phyloP scores from a whole-genome alignment of 2,113 vertebrate species.

The Mixornis gularis region DNA sequence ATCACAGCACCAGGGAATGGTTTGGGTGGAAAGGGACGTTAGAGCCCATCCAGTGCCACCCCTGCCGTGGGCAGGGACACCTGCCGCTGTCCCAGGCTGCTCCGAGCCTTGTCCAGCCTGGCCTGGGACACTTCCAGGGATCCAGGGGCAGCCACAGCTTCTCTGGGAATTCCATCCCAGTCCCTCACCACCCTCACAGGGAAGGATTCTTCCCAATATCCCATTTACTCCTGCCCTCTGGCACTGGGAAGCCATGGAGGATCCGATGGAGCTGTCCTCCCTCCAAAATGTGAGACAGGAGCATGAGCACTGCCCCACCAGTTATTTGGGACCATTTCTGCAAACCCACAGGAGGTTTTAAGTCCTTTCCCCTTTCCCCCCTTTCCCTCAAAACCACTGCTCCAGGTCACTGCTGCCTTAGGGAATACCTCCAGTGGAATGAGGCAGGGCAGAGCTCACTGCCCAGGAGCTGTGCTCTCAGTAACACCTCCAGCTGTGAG shows the following conservation, averaged over 20 bases:
- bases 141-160: neutral
- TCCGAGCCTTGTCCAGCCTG: rapidly evolving
- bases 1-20: neutral
- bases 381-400: no score
- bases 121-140: neutral
- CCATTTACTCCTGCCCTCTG: neutral
- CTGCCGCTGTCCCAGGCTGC: rapidly evolving
- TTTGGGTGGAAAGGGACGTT: neutral
- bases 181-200: neutral
- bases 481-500: neutral
- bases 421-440: rapidly evolving
- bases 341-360: neutral
- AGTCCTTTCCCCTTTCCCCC: no score
- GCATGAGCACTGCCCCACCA: neutral
- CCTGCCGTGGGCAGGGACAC: neutral
- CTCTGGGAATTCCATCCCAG: neutral
- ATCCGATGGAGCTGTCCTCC: rapidly evolving
- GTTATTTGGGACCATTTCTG: rapidly evolving
- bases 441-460: neutral
- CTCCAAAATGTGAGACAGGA: neutral
- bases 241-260: neutral
- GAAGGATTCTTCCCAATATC: no score
- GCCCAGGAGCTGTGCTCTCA: rapidly evolving
- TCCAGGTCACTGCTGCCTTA: neutral
- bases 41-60: rapidly evolving